Conservation (phyloP, 2,888 invertebrate genomes). For the Gisinianus flammeolus region DNA sequence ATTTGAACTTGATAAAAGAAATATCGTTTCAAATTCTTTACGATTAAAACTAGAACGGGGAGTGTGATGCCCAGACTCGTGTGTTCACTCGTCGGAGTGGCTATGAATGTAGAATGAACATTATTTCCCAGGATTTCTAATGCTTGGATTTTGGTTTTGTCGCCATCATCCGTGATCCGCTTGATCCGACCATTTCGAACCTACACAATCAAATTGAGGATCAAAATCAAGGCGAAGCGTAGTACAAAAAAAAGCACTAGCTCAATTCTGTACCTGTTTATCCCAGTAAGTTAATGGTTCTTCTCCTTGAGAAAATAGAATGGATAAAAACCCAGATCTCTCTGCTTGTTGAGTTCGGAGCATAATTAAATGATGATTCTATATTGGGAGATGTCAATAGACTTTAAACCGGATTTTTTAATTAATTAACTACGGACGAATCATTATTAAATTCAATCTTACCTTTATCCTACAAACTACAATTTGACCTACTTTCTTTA, state of each 20-base stretch:
- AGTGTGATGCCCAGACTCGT: slow-evolving; percentile 45
- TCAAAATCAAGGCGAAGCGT: not conserved
- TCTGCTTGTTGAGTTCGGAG: not conserved
- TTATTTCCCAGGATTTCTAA: slow-evolving; percentile 19
- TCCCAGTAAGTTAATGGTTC: slow-evolving; percentile 51
- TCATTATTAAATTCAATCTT: too few relatives aligned
- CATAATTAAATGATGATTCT: too few relatives aligned
- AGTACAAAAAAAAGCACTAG: not conserved
- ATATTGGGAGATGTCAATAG: too few relatives aligned
- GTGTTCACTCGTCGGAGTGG: slow-evolving; percentile 27
- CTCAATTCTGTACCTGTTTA: slow-evolving; percentile 42
- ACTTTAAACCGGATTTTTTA: too few relatives aligned
- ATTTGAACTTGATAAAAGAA: slow-evolving; percentile 55
- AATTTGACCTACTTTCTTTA: too few relatives aligned
- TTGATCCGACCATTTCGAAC: slow-evolving; percentile 27
- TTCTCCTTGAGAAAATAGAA: slow-evolving; percentile 50
- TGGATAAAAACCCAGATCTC: slow-evolving; percentile 44
- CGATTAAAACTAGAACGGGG: slow-evolving; percentile 50
- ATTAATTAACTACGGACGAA: too few relatives aligned
- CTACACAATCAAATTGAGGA: not conserved
- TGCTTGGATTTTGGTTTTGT: slow-evolving; percentile 19
- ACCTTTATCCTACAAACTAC: too few relatives aligned
- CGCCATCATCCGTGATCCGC: slow-evolving; percentile 20
- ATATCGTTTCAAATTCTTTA: slow-evolving; percentile 50
- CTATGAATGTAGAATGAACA: slow-evolving; percentile 14